Conservation (phyloP, 1,140 invertebrate genomes). For the Polypedilum pembai region DNA sequence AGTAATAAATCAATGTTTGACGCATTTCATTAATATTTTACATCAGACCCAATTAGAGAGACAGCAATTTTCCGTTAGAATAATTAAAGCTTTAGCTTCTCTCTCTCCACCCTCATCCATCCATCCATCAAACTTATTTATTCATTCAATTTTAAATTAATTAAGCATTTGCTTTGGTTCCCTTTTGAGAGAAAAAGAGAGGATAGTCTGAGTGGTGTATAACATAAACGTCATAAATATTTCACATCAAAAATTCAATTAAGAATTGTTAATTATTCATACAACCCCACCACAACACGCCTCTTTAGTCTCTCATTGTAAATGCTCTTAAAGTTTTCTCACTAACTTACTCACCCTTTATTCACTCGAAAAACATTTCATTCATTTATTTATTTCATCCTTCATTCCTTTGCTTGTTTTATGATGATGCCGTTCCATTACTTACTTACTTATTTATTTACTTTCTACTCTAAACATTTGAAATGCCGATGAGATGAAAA, state of each 20-base stretch:
- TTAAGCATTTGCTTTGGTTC: not conserved
- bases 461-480: not conserved
- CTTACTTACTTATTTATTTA: conserved; percentile 4
- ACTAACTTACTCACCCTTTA: not conserved
- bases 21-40: too few relatives aligned
- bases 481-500: too few relatives aligned
- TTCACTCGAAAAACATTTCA: not conserved
- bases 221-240: conserved; percentile 15
- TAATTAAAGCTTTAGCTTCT: not conserved
- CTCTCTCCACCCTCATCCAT: not conserved
- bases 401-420: not conserved
- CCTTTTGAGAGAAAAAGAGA: too few relatives aligned
- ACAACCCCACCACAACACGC: not conserved
- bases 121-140: not conserved
- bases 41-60: too few relatives aligned
- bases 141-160: conserved; percentile 22
- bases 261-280: conserved; percentile 27
- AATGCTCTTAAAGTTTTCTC: not conserved
- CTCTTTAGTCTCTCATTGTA: too few relatives aligned
- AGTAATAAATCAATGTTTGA: too few relatives aligned
- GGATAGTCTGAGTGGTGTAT: not conserved
- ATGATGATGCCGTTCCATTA: not conserved
- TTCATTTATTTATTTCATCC: not conserved
- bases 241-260: conserved; percentile 25
- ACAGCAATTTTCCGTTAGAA: too few relatives aligned